A percentile compares a stretch with the other conserved stretches of the same genome.
Evolutionary conservation across 2,888 invertebrate genomes (phyloP).

Genomic region (Lampropteryx suffumata): DNA sequence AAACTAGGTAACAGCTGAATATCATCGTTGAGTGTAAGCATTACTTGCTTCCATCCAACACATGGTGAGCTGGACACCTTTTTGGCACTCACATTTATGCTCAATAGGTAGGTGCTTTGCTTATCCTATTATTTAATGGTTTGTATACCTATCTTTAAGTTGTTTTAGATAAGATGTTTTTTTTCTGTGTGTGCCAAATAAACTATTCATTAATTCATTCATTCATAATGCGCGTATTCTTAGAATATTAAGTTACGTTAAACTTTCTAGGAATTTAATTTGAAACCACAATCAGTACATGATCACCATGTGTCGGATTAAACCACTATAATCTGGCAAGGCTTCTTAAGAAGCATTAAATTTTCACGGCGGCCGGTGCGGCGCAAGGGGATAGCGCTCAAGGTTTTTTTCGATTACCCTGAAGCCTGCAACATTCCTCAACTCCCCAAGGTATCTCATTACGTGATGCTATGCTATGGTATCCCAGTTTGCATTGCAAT

Average conservation of each 20-base stretch:
- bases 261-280: conserved; percentile 40
- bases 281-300: conserved; percentile 40
- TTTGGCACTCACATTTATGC: too few relatives aligned
- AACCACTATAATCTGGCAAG: conserved; percentile 57
- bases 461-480: conserved; percentile 24
- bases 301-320: conserved; percentile 46
- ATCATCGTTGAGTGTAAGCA: too few relatives aligned
- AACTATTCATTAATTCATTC: too few relatives aligned
- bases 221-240: not conserved
- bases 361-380: conserved; percentile 47
- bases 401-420: conserved; percentile 54
- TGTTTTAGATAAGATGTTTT: too few relatives aligned
- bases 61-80: too few relatives aligned
- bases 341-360: conserved; percentile 65
- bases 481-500: conserved; percentile 1
- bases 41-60: too few relatives aligned
- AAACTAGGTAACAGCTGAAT: too few relatives aligned
- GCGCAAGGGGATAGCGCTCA: conserved; percentile 41
- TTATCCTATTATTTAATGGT: too few relatives aligned
- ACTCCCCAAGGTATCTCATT: conserved; percentile 46
- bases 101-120: too few relatives aligned
- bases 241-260: conserved; percentile 5
- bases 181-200: too few relatives aligned
- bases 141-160: too few relatives aligned
- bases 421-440: conserved; percentile 53